Conservation (phyloP, 1,140 invertebrate genomes). For the Drosophila mojavensis region DNA sequence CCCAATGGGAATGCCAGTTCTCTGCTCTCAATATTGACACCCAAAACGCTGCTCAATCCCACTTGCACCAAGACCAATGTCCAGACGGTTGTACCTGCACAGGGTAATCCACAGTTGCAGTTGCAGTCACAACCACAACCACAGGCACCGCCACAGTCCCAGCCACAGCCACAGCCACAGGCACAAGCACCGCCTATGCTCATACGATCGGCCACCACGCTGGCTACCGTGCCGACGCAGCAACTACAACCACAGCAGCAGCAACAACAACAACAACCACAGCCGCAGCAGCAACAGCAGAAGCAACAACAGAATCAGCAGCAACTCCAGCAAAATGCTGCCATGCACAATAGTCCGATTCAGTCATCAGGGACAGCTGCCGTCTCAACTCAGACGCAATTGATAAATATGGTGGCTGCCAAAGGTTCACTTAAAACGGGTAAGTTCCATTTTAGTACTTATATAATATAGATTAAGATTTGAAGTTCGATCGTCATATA, state of each 20-base stretch:
- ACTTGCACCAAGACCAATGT: conserved; percentile 31
- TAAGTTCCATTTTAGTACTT: conserved; percentile 15
- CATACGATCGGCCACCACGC: conserved; percentile 18
- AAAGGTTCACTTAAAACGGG: conserved; percentile 16
- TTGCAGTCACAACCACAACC: no score
- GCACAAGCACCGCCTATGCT: conserved; percentile 14
- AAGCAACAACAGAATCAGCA: no score
- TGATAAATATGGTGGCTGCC: conserved; percentile 7
- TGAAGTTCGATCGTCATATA: conserved; percentile 3
- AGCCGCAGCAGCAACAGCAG: no score
- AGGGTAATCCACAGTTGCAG: not conserved
- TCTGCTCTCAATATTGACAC: conserved; percentile 51
- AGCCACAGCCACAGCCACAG: not conserved
- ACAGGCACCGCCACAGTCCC: conserved; percentile 5
- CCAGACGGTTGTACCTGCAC: not conserved
- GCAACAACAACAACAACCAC: no score
- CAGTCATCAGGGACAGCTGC: conserved; percentile 13
- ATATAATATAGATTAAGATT: conserved; percentile 5
- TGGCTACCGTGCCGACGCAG: conserved; percentile 13
- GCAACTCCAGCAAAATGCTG: conserved; percentile 24
- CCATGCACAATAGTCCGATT: conserved; percentile 14
- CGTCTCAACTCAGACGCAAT: not conserved
- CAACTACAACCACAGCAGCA: not conserved
- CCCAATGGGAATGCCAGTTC: conserved; percentile 34
- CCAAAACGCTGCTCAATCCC: conserved; percentile 27